These are phyloP conservation scores for Oppia nitens DNA, from an alignment of 1,140 invertebrate genomes.

Conservation along the genomic window DNA sequence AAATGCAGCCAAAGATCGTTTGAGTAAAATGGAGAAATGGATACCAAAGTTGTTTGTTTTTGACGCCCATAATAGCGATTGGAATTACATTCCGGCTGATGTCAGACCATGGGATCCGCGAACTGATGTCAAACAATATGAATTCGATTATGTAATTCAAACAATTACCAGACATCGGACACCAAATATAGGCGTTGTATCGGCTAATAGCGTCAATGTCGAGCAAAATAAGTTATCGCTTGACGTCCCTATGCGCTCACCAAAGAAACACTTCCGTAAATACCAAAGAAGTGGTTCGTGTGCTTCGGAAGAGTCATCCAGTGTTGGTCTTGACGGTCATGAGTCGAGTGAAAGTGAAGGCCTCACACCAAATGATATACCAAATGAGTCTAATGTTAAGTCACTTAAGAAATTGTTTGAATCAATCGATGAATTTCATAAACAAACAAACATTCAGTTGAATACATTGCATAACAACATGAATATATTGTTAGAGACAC, in stretches of 20 bases:
- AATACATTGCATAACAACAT: not conserved
- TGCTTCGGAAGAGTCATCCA: not conserved
- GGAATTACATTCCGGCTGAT: slow-evolving; percentile 54
- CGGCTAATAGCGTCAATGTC: not conserved
- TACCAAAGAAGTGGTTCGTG: not conserved
- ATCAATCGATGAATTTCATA: not conserved
- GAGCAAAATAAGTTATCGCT: not conserved
- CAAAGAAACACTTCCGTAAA: not conserved
- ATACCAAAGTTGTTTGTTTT: slow-evolving; percentile 50
- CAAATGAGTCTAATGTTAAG: not conserved
- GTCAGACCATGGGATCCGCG: slow-evolving; percentile 10
- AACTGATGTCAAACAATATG: slow-evolving; percentile 64
- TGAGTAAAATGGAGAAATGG: slow-evolving; percentile 43
- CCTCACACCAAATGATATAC: not conserved
- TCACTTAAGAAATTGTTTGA: not conserved
- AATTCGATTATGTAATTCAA: slow-evolving; percentile 47
- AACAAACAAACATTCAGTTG: not conserved
- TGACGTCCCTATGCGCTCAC: not conserved
- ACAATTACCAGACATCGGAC: slow-evolving; percentile 54
- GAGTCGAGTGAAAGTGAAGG: not conserved
- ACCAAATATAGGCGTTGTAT: slow-evolving; percentile 28
- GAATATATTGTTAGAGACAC: not conserved
- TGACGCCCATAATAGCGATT: slow-evolving; percentile 43
- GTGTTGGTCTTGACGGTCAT: not conserved
- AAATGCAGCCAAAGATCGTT: slow-evolving; percentile 44